These are phyloP conservation scores for Pherbina coryleti DNA, from an alignment of 2,888 invertebrate species.

Conservation along the genomic window DNA sequence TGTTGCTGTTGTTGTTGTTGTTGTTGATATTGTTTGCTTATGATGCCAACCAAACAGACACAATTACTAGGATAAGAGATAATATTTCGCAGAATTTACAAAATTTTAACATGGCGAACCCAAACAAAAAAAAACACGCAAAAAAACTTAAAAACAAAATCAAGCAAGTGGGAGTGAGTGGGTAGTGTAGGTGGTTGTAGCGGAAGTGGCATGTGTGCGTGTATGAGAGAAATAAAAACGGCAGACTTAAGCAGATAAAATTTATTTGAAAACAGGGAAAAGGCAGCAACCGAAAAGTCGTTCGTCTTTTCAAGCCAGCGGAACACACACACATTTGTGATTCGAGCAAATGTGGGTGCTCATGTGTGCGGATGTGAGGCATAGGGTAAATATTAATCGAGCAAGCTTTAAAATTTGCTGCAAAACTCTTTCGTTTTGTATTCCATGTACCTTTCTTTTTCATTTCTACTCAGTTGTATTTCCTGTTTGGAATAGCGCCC, in stretches of 20 bases:
- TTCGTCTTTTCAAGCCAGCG: constrained; percentile 41
- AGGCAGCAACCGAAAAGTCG: constrained; percentile 48
- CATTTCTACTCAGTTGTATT: not conserved
- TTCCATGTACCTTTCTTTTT: not conserved
- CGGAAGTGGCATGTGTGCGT: not conserved
- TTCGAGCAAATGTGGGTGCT: not conserved
- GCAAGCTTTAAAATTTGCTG: constrained; percentile 13
- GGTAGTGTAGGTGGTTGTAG: not conserved
- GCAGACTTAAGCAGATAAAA: constrained; percentile 45
- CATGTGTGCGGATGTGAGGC: not conserved
- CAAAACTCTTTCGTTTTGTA: constrained; percentile 5
- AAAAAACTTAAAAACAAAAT: not conserved
- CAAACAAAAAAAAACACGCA: not conserved
- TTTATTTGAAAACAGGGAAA: constrained; percentile 50
- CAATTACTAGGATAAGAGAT: constrained; percentile 9
- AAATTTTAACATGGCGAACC: constrained; percentile 36
- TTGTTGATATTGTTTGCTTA: constrained; percentile 12
- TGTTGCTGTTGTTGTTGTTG: not conserved
- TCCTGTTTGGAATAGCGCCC: not conserved
- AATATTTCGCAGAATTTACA: constrained; percentile 44
- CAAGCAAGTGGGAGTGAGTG: not conserved
- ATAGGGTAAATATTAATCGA: constrained; percentile 17
- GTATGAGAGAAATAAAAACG: constrained; percentile 27
- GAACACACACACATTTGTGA: too few species aligned
- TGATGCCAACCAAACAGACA: constrained; percentile 8